These are phyloP conservation scores for Popillia japonica DNA, from an alignment of 1,140 invertebrate species.

Conservation along the genomic window DNA sequence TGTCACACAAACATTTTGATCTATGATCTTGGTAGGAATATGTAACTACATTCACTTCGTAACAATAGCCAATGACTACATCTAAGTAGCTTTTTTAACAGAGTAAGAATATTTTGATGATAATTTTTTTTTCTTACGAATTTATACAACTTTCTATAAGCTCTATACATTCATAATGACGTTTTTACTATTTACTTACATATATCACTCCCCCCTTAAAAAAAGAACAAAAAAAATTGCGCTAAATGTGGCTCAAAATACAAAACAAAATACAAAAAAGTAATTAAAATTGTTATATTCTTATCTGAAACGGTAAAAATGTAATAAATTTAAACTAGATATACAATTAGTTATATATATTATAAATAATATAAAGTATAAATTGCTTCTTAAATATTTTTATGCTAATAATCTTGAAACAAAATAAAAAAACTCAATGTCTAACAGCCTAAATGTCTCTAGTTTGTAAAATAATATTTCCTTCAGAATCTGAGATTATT, in stretches of 20 bases:
- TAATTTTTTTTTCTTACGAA: background rate
- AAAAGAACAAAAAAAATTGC: no score
- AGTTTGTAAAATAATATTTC: conserved; percentile 13
- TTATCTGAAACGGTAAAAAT: conserved; percentile 18
- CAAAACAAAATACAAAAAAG: background rate
- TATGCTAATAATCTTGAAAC: conserved; percentile 31
- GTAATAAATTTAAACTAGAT: background rate
- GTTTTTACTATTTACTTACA: background rate
- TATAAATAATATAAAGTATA: background rate
- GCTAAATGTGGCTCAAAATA: conserved; percentile 35
- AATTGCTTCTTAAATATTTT: conserved; percentile 37
- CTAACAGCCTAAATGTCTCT: conserved; percentile 37
- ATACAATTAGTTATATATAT: conserved; percentile 14
- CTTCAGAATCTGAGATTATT: background rate
- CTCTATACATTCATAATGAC: background rate
- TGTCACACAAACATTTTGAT: no score
- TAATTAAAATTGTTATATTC: conserved; percentile 24
- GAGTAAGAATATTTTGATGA: background rate
- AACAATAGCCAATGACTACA: no score
- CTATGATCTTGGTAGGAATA: no score
- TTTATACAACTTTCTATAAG: background rate
- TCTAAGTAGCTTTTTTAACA: background rate
- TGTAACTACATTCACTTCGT: no score
- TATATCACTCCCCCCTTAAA: background rate
- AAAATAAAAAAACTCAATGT: conserved; percentile 21